Evolutionary conservation across 1,140 invertebrate genomes (phyloP), one percentile per base, ranked within the genome.

Genomic region (Drosophila lini): DNA sequence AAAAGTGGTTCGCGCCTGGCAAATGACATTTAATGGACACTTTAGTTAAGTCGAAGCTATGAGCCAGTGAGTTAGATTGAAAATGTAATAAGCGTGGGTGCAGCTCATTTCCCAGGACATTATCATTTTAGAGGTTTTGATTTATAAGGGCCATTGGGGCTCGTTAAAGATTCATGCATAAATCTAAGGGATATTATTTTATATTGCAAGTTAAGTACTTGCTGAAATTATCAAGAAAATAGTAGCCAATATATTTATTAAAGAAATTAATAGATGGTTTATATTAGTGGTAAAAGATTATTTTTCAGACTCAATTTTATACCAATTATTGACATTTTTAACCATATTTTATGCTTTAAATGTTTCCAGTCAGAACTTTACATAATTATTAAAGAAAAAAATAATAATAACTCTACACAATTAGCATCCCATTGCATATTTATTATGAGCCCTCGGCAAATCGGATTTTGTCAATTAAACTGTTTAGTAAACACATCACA

Each of bases 1-100:
- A 62, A 75, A 50, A 25, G 44, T 41, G 31, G n/a, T 42, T 65
- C 28, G 22, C 61, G 61, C 38, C 36, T 59, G 47, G 61, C 71
- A 76, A 76, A 76, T 76, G 74, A 76, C 74, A 68, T 67, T 76
- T 76, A 76, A 76, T 76, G 62, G 62, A 58, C 62, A 59, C 55
- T 76, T 59, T 52, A 45, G 47, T 42, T 22, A 53, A 58, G 65
- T 53, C 65, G 16, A 6, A n/a, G 34, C 15, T 9, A 40, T 25
- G 19, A 63, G 52, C 53, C 38, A 13, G 19, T 5, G 28, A 31
- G 56, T 67, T 59, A 38, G 28, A 58, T 77, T 75, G 42, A 76
- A 68, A 69, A 34, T 44, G 47, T 53, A 69, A 69, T 69, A 64
- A 68, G 45, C 34, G 63, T 44, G 25, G 63, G 34, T 36, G 22